phyloP scores from a whole-genome alignment of 2,113 vertebrate genomes.

The Gallinago paraguaiae region DNA sequence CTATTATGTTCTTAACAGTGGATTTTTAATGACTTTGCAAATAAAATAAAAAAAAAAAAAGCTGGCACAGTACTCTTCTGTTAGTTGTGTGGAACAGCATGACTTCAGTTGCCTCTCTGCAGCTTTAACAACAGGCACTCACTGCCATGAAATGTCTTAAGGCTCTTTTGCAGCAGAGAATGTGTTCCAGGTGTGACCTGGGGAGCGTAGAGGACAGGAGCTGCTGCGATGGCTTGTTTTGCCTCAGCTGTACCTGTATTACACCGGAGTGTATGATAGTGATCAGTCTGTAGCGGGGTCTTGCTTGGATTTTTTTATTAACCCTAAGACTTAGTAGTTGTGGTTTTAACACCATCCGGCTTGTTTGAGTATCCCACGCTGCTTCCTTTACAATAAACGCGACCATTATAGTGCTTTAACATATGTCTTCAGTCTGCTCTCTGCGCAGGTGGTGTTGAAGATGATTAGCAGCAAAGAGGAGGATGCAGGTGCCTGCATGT shows the following conservation, averaged over 20 bases:
- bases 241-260: neutral
- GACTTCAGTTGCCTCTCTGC: neutral
- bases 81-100: neutral
- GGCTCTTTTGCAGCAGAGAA: neutral
- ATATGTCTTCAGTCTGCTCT: neutral
- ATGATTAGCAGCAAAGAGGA: neutral
- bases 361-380: neutral
- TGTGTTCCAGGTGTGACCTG: neutral
- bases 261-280: rapidly evolving
- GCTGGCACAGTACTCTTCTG: neutral
- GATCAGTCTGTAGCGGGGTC: neutral
- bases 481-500: neutral
- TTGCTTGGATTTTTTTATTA: neutral
- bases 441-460: neutral
- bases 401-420: neutral
- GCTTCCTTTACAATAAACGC: conserved; percentile 23
- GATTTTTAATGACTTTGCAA: conserved; percentile 53
- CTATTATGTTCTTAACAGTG: neutral
- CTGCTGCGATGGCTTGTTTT: neutral
- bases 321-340: neutral
- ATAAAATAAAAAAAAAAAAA: neutral
- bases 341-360: neutral
- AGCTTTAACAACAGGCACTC: neutral
- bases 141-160: neutral
- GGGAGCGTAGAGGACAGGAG: neutral